Conservation (phyloP, 2,797 vertebrate genomes). For the Rousettus madagascariensis region DNA sequence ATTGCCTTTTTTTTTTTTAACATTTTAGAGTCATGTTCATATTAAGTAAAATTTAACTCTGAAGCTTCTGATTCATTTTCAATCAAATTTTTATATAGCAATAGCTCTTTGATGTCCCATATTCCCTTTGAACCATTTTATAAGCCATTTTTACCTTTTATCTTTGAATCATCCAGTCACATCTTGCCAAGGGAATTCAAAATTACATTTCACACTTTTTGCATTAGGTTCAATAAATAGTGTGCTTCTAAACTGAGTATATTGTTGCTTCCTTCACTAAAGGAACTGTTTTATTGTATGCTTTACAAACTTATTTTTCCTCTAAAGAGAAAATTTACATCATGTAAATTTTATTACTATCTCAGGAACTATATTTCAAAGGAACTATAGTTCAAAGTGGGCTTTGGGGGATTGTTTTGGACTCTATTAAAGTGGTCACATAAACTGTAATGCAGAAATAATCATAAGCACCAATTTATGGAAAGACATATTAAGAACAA, state of each 20-base stretch:
- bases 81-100: slow-evolving; percentile 62
- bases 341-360: not conserved
- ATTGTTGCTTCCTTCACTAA: not conserved
- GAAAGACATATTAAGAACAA: not conserved
- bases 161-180: slow-evolving; percentile 51
- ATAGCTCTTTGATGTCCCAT: slow-evolving; percentile 54
- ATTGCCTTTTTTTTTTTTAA: not conserved
- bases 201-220: slow-evolving; percentile 40
- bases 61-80: slow-evolving; percentile 64
- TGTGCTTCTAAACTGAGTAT: not conserved
- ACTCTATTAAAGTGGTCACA: not conserved
- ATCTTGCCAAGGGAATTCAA: slow-evolving; percentile 54
- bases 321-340: not conserved
- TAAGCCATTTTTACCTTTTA: slow-evolving; percentile 66
- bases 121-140: slow-evolving; percentile 63
- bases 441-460: not conserved
- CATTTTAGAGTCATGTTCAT: not conserved
- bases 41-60: slow-evolving; percentile 45
- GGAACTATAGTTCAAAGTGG: not conserved
- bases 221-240: slow-evolving; percentile 29
- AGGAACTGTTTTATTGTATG: not conserved
- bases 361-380: not conserved
- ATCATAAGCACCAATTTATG: not conserved
- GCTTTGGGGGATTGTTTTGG: not conserved
- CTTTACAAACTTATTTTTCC: not conserved